Evolutionary conservation across 1,140 invertebrate species (phyloP).

Genomic region (Monomorium pharaonis): DNA sequence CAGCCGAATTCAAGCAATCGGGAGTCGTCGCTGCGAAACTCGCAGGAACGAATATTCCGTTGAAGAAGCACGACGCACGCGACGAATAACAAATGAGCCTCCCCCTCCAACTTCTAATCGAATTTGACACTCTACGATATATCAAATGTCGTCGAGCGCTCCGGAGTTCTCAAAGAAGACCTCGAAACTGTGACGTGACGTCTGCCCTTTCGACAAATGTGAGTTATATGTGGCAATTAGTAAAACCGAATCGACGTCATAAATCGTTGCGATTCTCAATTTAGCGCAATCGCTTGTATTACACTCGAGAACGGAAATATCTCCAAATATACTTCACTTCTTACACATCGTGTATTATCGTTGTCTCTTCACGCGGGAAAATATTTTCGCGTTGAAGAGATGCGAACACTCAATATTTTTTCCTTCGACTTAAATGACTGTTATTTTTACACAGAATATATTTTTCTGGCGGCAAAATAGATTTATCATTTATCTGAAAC

Average conservation of each 20-base stretch:
- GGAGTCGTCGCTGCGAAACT: background rate
- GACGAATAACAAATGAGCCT: background rate
- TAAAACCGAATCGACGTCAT: background rate
- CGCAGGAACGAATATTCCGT: background rate
- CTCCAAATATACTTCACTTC: background rate
- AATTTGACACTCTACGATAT: background rate
- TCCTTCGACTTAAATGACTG: no score
- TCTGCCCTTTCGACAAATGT: slow-evolving; percentile 13
- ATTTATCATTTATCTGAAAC: no score
- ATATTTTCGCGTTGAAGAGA: no score
- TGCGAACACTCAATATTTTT: no score
- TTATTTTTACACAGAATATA: no score
- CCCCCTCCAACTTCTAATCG: background rate
- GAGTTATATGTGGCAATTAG: slow-evolving; percentile 22
- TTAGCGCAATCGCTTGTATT: slow-evolving; percentile 9
- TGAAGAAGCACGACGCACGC: background rate
- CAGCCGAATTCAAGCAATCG: slow-evolving; percentile 14
- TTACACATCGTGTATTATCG: no score
- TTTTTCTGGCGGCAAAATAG: no score
- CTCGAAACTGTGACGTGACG: background rate
- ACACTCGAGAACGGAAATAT: background rate
- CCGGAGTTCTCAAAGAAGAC: background rate
- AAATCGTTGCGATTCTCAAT: background rate
- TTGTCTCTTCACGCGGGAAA: no score
- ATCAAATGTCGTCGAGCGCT: background rate